Evolutionary conservation across 2,113 vertebrate species (phyloP).

Genomic region (Phalacrocorax pelagicus): DNA sequence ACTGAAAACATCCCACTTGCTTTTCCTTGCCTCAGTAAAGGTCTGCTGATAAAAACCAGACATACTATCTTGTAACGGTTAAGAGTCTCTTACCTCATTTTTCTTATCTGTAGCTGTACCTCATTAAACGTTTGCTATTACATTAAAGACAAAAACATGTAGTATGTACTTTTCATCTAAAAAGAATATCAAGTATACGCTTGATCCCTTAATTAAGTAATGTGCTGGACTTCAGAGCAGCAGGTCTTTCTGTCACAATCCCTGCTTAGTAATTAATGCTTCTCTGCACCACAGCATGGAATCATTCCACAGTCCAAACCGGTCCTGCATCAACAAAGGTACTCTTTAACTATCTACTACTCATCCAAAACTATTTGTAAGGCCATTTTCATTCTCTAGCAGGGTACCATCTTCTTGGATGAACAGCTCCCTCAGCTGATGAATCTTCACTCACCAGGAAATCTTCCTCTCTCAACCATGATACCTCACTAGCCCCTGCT

Average conservation of each 20-base stretch:
- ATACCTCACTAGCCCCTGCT: background rate
- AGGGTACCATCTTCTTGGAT: background rate
- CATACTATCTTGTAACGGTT: background rate
- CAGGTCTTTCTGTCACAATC: background rate
- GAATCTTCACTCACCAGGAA: background rate
- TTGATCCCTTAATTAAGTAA: conserved; percentile 6
- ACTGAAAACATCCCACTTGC: background rate
- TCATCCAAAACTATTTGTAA: background rate
- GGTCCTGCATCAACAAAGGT: background rate
- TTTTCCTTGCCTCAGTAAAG: background rate
- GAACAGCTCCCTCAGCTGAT: background rate
- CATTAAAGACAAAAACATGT: background rate
- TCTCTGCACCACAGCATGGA: background rate
- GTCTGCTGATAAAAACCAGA: background rate
- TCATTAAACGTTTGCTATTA: background rate
- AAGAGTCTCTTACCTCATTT: background rate
- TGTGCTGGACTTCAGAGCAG: background rate
- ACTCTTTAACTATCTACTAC: background rate
- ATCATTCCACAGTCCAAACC: background rate
- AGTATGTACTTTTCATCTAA: background rate
- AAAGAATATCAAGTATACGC: background rate
- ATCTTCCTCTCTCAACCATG: background rate
- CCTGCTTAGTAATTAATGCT: background rate
- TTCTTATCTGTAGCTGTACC: conserved; percentile 1
- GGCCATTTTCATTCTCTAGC: background rate